These are phyloP conservation scores for Cetonia aurata DNA, from an alignment of 2,888 invertebrate genomes.

Conservation along the genomic window DNA sequence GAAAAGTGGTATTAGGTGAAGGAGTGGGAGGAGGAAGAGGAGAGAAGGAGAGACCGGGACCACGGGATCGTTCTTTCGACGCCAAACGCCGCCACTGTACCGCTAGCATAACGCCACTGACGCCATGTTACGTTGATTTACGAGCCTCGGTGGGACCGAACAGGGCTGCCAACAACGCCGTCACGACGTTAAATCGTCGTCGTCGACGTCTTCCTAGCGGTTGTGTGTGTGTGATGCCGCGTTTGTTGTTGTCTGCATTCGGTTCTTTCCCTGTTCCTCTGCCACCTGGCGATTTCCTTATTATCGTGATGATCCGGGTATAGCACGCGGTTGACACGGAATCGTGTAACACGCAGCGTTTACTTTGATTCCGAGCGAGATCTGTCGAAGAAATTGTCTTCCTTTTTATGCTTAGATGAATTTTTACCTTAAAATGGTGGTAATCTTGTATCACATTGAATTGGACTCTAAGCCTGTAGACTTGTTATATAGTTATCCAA, in stretches of 20 bases:
- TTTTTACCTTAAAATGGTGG: too few species aligned
- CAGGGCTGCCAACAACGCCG: slow-evolving; percentile 19
- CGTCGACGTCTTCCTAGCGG: slow-evolving; percentile 3
- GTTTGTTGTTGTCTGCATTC: slow-evolving; percentile 20
- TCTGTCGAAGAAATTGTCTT: not conserved
- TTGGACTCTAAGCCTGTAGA: too few species aligned
- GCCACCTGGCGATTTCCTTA: slow-evolving; percentile 53
- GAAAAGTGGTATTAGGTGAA: slow-evolving; percentile 17
- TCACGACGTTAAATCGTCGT: slow-evolving; percentile 27
- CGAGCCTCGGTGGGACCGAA: slow-evolving; percentile 52
- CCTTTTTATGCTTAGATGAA: not conserved
- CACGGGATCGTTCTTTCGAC: slow-evolving; percentile 43
- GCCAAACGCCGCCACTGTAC: not conserved
- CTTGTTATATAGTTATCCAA: too few species aligned
- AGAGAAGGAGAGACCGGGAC: slow-evolving; percentile 24
- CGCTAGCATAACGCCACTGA: slow-evolving; percentile 32
- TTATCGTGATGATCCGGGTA: slow-evolving; percentile 40
- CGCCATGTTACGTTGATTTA: slow-evolving; percentile 57
- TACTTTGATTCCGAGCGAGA: slow-evolving; percentile 1
- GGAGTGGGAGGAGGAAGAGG: slow-evolving; percentile 53
- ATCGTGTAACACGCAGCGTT: slow-evolving; percentile 20
- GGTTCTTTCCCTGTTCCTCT: slow-evolving; percentile 41
- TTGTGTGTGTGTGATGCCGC: not conserved
- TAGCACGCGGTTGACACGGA: slow-evolving; percentile 16
- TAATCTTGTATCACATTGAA: not conserved